Conservation (phyloP, 2,113 vertebrate species). For the Macquaria ambigua region DNA sequence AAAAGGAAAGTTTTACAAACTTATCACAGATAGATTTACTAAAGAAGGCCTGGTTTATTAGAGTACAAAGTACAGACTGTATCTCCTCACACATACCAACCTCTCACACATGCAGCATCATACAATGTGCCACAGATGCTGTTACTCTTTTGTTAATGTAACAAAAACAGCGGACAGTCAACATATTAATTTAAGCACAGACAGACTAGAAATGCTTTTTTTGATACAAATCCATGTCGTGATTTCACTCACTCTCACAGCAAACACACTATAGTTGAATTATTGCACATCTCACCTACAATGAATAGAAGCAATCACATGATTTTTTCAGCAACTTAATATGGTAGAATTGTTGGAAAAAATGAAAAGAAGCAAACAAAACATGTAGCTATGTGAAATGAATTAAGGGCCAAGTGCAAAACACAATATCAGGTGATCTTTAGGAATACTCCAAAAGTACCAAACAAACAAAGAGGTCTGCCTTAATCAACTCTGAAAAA, state of each 20-base stretch:
- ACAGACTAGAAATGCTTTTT: slow-evolving; percentile 31
- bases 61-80: slow-evolving; percentile 30
- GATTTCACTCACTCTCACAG: slow-evolving; percentile 31
- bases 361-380: slow-evolving; percentile 7
- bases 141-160: slow-evolving; percentile 75
- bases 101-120: slow-evolving; percentile 34
- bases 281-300: slow-evolving; percentile 75
- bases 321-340: slow-evolving; percentile 32
- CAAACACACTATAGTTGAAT: slow-evolving; percentile 40
- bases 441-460: slow-evolving; percentile 15
- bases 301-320: slow-evolving; percentile 51
- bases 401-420: slow-evolving; percentile 54
- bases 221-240: slow-evolving; percentile 23
- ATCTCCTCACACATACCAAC: slow-evolving; percentile 30
- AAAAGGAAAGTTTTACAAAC: neutral
- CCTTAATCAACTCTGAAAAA: neutral
- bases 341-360: neutral
- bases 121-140: slow-evolving; percentile 37
- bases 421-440: slow-evolving; percentile 7
- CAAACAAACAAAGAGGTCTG: neutral
- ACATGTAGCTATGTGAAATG: slow-evolving; percentile 35
- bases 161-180: slow-evolving; percentile 68
- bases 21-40: slow-evolving; percentile 2
- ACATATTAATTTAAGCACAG: slow-evolving; percentile 38
- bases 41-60: slow-evolving; percentile 49